Evolutionary conservation across 2,888 invertebrate species (phyloP), one percentile per base, ranked within the genome.

Genomic region (Synergus laeviventris): DNA sequence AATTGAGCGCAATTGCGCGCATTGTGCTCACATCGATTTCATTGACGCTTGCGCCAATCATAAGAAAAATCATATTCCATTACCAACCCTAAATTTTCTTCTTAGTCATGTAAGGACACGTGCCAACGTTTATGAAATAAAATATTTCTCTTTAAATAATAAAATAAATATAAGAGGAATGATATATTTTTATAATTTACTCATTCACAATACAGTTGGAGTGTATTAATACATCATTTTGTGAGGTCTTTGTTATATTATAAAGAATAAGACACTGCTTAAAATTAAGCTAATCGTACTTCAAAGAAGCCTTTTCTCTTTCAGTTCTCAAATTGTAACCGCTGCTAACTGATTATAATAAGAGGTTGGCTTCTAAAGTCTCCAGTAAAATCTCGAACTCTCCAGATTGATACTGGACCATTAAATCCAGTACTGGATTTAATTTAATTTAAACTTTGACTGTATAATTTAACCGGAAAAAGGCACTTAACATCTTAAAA

Each of bases 21-120:
- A 77, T 61, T 74, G 77, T 78, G 77, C 75, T 36, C 61, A 74
- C 78, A 82, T 82, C 77, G 80, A 80, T 82, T 79, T 75, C 62
- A 73, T 77, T 76, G 76, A 79, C 78, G 80, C 80, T 80, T 80
- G 81, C 79, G 81, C 81, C 74, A 76, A 77, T 79, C 64, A 79
- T 73, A 31, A 31, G 31, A 49, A 31, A 24, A 66, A 12, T n/a
- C n/a, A 16, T 1, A n/a, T 16, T 24, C 31, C 45, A 45, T 45
- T 31, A 31, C 16, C 11, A 39, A 21, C 31, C 9, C 49, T 31
- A 18, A 66, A 66, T 66, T 45, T 14, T 21, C 14, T 14, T 66
- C 12, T 14, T n/a, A 11, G n/a, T 1, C 18, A 49, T 36, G n/a
- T 45, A 54, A 49, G 49, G 12, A 36, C n/a, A 49, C n/a, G n/a